Percentiles rank a stretch among this genome's conserved stretches.
These are phyloP conservation scores for Pampus argenteus DNA, from an alignment of 2,797 vertebrate genomes.

Conservation along the genomic window DNA sequence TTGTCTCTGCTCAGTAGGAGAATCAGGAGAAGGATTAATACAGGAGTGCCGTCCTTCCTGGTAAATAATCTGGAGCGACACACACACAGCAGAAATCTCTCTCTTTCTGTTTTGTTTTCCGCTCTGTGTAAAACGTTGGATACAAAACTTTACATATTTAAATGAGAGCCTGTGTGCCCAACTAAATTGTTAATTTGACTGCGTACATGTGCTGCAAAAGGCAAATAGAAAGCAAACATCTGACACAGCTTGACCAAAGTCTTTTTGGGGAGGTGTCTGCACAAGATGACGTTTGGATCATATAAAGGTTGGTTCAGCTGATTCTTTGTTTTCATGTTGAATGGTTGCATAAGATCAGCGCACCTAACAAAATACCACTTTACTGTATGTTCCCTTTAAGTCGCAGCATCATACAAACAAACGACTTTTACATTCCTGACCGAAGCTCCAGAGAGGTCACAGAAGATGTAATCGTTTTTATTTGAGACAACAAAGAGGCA, in stretches of 20 bases:
- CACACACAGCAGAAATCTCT: slow-evolving; percentile 51
- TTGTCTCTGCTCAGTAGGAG: slow-evolving; percentile 60
- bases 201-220: slow-evolving; percentile 1
- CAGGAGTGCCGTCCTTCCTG: slow-evolving; percentile 44
- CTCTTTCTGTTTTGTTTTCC: slow-evolving; percentile 35
- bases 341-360: background rate
- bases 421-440: slow-evolving; percentile 7
- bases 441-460: slow-evolving; percentile 6
- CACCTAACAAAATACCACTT: background rate
- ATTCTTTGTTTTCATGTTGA: background rate
- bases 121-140: slow-evolving; percentile 25
- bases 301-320: background rate
- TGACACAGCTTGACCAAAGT: background rate
- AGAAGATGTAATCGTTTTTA: slow-evolving; percentile 44
- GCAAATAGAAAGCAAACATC: slow-evolving; percentile 13
- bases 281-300: background rate
- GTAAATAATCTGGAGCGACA: slow-evolving; percentile 66
- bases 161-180: slow-evolving; percentile 41
- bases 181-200: slow-evolving; percentile 39
- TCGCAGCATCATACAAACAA: background rate
- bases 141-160: slow-evolving; percentile 29
- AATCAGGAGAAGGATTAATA: slow-evolving; percentile 71
- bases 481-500: slow-evolving; percentile 35
- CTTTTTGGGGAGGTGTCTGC: background rate
- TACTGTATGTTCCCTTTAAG: background rate